Evolutionary conservation across 2,888 invertebrate species (phyloP).

Genomic region (Dasypogon diadema): DNA sequence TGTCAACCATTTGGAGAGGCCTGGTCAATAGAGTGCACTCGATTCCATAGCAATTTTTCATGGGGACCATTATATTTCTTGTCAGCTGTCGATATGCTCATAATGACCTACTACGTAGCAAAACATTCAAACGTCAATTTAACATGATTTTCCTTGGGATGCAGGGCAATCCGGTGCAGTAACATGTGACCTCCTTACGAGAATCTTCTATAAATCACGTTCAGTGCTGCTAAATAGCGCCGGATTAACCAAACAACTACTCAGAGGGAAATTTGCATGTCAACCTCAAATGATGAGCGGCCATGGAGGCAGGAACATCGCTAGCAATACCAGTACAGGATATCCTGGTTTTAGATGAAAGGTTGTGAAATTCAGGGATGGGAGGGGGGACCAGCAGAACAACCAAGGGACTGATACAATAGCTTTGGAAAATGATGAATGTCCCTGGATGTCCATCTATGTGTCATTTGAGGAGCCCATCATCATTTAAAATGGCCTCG

Average conservation of each 20-base stretch:
- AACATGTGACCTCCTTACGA: constrained; percentile 14
- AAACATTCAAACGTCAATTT: background rate
- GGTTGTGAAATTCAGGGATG: constrained; percentile 1
- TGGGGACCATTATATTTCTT: background rate
- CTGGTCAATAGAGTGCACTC: background rate
- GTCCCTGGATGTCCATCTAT: constrained; percentile 24
- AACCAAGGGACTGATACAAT: background rate
- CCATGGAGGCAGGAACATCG: background rate
- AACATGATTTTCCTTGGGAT: background rate
- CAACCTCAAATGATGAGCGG: constrained; percentile 30
- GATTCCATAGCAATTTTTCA: background rate
- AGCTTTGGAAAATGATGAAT: constrained; percentile 18
- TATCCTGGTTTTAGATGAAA: constrained; percentile 13
- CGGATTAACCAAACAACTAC: constrained; percentile 28
- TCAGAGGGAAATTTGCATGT: constrained; percentile 28
- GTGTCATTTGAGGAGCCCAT: background rate
- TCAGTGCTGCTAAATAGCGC: background rate
- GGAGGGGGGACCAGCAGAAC: background rate
- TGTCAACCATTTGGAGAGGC: background rate
- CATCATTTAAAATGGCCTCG: constrained; percentile 6
- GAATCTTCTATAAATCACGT: constrained; percentile 11
- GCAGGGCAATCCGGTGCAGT: background rate
- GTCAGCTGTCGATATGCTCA: background rate
- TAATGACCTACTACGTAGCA: background rate
- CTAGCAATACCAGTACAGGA: background rate